phyloP scores from a whole-genome alignment of 30 jellyfish, hydroid and myxozoan species.

The Aurelia sp. region DNA sequence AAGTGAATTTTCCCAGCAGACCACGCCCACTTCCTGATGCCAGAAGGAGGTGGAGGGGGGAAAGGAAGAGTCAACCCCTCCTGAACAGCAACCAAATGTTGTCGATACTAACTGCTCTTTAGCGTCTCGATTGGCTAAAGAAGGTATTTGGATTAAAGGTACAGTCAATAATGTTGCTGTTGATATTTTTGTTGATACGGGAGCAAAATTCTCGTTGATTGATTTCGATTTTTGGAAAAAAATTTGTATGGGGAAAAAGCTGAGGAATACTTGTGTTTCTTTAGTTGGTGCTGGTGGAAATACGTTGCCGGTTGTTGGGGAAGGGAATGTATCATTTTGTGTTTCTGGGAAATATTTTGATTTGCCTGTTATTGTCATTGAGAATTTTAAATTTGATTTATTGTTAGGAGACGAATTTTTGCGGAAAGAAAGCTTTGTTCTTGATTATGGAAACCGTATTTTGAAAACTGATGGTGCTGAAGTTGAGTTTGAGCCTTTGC shows the following conservation, averaged over 20 bases:
- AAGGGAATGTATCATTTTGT: constrained; percentile 20
- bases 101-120: too few relatives aligned
- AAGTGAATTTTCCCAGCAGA: neutral
- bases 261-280: neutral
- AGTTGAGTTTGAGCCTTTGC: constrained; percentile 57
- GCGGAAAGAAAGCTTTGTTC: constrained; percentile 27
- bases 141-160: too few relatives aligned
- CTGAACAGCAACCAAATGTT: too few relatives aligned
- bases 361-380: constrained; percentile 9
- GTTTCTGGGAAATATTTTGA: constrained; percentile 7
- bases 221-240: too few relatives aligned
- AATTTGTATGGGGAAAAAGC: too few relatives aligned
- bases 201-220: too few relatives aligned
- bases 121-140: too few relatives aligned
- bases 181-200: too few relatives aligned
- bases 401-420: constrained; percentile 67
- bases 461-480: constrained; percentile 29
- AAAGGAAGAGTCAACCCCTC: too few relatives aligned
- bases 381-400: constrained; percentile 48
- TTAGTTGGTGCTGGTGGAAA: constrained; percentile 38
- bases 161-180: too few relatives aligned
- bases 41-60: neutral
- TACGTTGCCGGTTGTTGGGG: constrained; percentile 41
- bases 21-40: neutral
- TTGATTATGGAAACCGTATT: constrained; percentile 53